Evolutionary conservation across 64 coral and sea anemone genomes (phyloP), one percentile per base, ranked within the genome.

Genomic region (Porites lutea): DNA sequence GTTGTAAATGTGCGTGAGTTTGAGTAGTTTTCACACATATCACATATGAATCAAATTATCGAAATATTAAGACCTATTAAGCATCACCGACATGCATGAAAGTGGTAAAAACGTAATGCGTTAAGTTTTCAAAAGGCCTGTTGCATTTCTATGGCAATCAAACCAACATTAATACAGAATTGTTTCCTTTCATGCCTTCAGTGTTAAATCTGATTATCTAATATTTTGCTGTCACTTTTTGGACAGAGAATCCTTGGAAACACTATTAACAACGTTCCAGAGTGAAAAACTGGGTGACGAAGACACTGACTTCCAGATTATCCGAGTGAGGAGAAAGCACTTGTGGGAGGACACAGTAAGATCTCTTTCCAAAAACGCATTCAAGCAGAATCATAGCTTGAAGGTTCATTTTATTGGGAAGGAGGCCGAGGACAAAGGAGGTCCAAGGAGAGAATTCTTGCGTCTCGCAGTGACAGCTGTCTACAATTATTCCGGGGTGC

Each of bases 401-500:
- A 77, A 88, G 6, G 73, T 76, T 20, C 87, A 77, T 13, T 88
- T 77, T 46, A 74, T 88, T 53, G 87, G 87, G 3, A 58, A 88
- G 59, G 87, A 75, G 77, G 87, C 71, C 9, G 87, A 74, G 16
- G 87, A 88, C 60, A 4, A 71, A 74, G 87, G 87, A 55, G 71
- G 87, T 11, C 87, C 57, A 75, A 3, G 52, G 47, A 23, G 87
- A 19, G 87, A 88, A 59, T 88, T 75, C 11, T 74, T 88, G 6
- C 71, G 87, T 37, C 87, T 88, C 52, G 9, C 53, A 13, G 64
- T 77, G 8, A 45, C 52, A 2, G 5, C 7, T 5, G 54, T 6
- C 12, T 57, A 1, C 54, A 57, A 57, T 57, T 4, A 7, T 57
- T 7, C 1, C 12, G 55, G 53, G 47, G 19, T 89, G 13, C 55